Evolutionary conservation across 2,888 invertebrate genomes (phyloP).

Genomic region (Harmothoe impar): DNA sequence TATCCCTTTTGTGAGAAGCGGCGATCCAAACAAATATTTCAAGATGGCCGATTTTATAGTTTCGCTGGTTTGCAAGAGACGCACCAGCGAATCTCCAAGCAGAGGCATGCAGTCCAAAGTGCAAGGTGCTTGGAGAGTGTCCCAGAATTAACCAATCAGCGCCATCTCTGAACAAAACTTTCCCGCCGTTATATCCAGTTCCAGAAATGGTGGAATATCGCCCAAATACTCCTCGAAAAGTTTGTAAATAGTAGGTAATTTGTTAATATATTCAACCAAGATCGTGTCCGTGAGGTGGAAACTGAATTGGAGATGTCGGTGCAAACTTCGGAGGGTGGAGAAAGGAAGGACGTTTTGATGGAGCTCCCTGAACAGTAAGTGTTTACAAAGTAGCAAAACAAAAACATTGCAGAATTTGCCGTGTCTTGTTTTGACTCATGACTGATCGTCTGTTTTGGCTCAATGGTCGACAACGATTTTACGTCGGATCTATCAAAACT

Average conservation of each 20-base stretch:
- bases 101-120: background rate
- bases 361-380: background rate
- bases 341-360: background rate
- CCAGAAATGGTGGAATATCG: conserved; percentile 41
- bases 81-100: background rate
- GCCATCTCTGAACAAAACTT: background rate
- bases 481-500: no score
- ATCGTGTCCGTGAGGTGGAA: background rate
- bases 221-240: background rate
- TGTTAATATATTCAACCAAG: background rate
- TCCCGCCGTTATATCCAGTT: background rate
- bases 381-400: background rate
- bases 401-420: no score
- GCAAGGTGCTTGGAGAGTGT: background rate
- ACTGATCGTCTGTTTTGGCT: no score
- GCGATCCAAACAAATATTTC: conserved; percentile 55
- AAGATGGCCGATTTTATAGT: conserved; percentile 27
- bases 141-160: background rate
- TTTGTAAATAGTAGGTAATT: background rate
- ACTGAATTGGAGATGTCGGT: background rate
- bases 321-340: background rate
- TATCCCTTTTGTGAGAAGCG: background rate
- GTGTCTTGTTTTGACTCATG: no score
- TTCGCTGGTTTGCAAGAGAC: conserved; percentile 1
- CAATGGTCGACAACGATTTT: no score